A percentile compares a stretch with the other conserved stretches of the same genome.
Conservation (phyloP, 2,888 invertebrate species). For the Glaucopsyche alexis region DNA sequence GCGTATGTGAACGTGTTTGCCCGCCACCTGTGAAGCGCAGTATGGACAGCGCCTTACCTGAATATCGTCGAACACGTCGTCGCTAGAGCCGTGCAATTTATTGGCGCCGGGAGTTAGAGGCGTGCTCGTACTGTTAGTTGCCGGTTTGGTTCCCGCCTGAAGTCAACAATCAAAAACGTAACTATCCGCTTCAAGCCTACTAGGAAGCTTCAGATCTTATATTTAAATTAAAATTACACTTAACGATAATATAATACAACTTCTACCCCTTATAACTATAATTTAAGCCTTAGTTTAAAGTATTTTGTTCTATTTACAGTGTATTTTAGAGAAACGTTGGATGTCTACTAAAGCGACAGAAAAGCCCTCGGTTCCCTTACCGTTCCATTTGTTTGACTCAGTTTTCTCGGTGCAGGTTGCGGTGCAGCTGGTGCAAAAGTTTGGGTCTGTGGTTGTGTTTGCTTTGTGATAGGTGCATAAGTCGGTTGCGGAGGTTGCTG, state of each 20-base stretch:
- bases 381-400: conserved; percentile 73
- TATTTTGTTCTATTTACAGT: conserved; percentile 14
- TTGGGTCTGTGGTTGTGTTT: conserved; percentile 40
- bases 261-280: neutral
- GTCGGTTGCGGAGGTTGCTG: conserved; percentile 46
- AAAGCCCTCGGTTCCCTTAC: conserved; percentile 50
- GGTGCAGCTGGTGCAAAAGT: conserved; percentile 49
- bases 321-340: conserved; percentile 18
- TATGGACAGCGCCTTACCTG: conserved; percentile 59
- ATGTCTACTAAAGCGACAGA: conserved; percentile 28
- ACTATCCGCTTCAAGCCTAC: conserved; percentile 22
- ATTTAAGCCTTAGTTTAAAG: neutral
- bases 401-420: conserved; percentile 72
- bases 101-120: conserved; percentile 65
- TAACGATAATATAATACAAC: neutral
- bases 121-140: conserved; percentile 72
- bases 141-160: conserved; percentile 64
- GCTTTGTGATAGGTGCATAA: conserved; percentile 31
- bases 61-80: conserved; percentile 72
- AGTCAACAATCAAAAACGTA: conserved; percentile 41
- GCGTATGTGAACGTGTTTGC: conserved; percentile 74
- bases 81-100: conserved; percentile 69
- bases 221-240: conserved; percentile 3
- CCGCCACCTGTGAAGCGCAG: conserved; percentile 65
- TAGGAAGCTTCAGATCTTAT: conserved; percentile 15